phyloP scores from a whole-genome alignment of 2,113 vertebrate genomes.

The Procavia capensis region DNA sequence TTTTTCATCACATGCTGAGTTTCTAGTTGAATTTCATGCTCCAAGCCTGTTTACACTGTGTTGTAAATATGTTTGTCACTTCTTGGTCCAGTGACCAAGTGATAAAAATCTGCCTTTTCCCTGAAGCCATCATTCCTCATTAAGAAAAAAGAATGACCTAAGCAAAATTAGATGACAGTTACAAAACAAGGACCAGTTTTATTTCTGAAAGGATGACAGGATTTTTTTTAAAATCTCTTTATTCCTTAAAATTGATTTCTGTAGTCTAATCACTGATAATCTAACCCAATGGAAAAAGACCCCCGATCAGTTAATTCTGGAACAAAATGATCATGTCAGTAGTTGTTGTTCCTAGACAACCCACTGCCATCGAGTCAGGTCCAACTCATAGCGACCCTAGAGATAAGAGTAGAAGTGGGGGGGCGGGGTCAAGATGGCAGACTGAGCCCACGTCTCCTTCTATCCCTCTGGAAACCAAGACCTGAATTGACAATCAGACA shows the following conservation, averaged over 20 bases:
- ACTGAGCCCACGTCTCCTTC: no score
- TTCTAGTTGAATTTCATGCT: background rate
- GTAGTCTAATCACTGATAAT: background rate
- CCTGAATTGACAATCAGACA: no score
- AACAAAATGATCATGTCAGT: background rate
- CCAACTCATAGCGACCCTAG: no score
- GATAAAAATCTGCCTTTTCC: background rate
- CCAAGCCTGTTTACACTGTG: background rate
- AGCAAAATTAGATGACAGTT: background rate
- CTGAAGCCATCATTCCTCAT: background rate
- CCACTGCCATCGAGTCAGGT: no score
- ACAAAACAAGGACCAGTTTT: background rate
- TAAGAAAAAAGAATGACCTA: background rate
- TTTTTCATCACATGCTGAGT: background rate
- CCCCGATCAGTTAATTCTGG: background rate
- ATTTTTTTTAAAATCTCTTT: background rate
- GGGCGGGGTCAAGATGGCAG: no score
- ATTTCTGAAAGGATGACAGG: background rate
- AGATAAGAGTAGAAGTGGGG: no score
- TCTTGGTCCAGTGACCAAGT: background rate
- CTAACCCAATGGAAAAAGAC: background rate
- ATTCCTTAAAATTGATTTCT: background rate
- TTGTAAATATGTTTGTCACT: background rate
- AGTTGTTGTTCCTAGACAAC: no score
- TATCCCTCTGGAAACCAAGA: no score